Evolutionary conservation across 2,113 vertebrate species (phyloP).

Genomic region (Bambusicola thoracicus): DNA sequence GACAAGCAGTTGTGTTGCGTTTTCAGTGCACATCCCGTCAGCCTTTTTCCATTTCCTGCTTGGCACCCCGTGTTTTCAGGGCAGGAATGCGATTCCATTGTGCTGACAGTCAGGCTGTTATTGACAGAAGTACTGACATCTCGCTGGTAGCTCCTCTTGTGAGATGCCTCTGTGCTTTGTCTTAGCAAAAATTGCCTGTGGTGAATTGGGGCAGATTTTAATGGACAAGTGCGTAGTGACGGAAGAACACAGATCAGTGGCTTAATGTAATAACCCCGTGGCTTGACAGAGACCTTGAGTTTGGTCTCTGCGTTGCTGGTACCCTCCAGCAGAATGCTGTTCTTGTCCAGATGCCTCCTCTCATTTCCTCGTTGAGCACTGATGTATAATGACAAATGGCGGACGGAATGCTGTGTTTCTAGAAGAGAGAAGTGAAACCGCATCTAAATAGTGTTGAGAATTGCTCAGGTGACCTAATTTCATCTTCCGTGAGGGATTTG

Average conservation of each 20-base stretch:
- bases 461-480: slow-evolving; percentile 35
- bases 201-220: background rate
- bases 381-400: background rate
- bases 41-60: background rate
- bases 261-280: slow-evolving; percentile 13
- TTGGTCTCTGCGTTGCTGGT: slow-evolving; percentile 10
- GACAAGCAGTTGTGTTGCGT: background rate
- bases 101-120: background rate
- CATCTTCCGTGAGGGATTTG: background rate
- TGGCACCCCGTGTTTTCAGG: background rate
- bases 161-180: background rate
- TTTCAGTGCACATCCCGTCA: accelerated
- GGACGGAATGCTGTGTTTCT: background rate
- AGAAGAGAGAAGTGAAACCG: background rate
- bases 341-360: background rate
- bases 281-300: background rate
- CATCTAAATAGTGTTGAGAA: background rate
- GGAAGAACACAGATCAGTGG: slow-evolving; percentile 35
- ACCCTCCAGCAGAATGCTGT: slow-evolving; percentile 30
- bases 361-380: background rate
- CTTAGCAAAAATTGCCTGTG: background rate
- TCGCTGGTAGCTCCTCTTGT: background rate
- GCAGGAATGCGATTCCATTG: background rate
- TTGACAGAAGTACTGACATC: background rate
- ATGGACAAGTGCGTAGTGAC: slow-evolving; percentile 8